These are phyloP conservation scores for Etheostoma spectabile DNA, from an alignment of 2,113 vertebrate genomes.

Conservation along the genomic window DNA sequence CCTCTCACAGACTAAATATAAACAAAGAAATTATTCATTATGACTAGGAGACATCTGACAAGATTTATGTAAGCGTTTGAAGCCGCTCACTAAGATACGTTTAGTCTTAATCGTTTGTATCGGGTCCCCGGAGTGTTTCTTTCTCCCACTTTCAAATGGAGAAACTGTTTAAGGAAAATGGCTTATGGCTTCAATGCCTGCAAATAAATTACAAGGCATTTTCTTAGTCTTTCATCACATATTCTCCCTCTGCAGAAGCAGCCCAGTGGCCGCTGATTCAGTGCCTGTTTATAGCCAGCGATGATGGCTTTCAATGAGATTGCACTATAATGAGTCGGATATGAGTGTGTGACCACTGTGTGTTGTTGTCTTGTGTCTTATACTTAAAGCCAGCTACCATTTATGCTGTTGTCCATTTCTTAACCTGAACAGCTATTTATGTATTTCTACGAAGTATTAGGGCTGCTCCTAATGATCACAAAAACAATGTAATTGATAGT, in stretches of 20 bases:
- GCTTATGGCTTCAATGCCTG: slow-evolving; percentile 49
- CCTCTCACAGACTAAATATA: slow-evolving; percentile 31
- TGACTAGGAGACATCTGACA: slow-evolving; percentile 37
- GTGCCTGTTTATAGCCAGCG: slow-evolving; percentile 48
- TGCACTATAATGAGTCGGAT: slow-evolving; percentile 52
- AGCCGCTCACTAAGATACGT: slow-evolving; percentile 27
- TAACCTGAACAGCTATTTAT: slow-evolving; percentile 12
- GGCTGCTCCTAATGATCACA: no score
- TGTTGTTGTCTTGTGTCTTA: not conserved
- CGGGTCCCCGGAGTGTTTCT: slow-evolving; percentile 46
- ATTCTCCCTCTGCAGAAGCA: slow-evolving; percentile 32
- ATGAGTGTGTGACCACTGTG: slow-evolving; percentile 38
- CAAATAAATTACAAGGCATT: slow-evolving; percentile 66
- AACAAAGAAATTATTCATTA: slow-evolving; percentile 54
- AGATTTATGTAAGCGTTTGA: slow-evolving; percentile 52
- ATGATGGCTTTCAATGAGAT: slow-evolving; percentile 65
- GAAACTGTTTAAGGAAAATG: slow-evolving; percentile 59
- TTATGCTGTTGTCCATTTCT: slow-evolving; percentile 20
- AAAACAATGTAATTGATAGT: no score
- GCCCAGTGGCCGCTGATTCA: slow-evolving; percentile 57
- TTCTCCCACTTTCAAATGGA: slow-evolving; percentile 49
- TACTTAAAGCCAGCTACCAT: not conserved
- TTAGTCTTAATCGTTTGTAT: slow-evolving; percentile 55
- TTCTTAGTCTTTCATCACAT: slow-evolving; percentile 68
- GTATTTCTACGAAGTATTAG: not conserved